These are phyloP conservation scores for Eupithecia exiguata DNA, from an alignment of 2,888 invertebrate species.

Conservation along the genomic window DNA sequence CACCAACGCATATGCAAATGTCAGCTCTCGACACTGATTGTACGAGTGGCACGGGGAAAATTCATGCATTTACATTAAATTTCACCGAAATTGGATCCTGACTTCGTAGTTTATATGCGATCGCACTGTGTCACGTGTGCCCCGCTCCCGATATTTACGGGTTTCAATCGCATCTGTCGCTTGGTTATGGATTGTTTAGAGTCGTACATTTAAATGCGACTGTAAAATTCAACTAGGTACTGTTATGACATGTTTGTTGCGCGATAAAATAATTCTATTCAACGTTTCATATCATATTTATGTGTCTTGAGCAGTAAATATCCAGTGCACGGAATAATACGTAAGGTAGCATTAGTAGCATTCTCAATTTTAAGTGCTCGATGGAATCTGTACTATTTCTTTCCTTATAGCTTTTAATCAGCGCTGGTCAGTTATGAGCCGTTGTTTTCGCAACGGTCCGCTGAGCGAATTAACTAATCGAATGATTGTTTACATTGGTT, in stretches of 20 bases:
- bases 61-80: slow-evolving; percentile 84
- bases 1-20: slow-evolving; percentile 82
- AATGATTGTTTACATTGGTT: slow-evolving; percentile 75
- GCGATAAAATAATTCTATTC: slow-evolving; percentile 27
- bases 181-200: slow-evolving; percentile 43
- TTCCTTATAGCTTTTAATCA: slow-evolving; percentile 66
- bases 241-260: slow-evolving; percentile 23
- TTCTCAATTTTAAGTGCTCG: slow-evolving; percentile 31
- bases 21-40: slow-evolving; percentile 83
- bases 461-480: slow-evolving; percentile 72
- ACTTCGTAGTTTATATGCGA: slow-evolving; percentile 74
- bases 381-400: slow-evolving; percentile 47
- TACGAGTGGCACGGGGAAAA: slow-evolving; percentile 81
- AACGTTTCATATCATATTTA: slow-evolving; percentile 2
- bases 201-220: slow-evolving; percentile 36
- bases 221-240: slow-evolving; percentile 34
- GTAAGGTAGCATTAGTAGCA: not conserved
- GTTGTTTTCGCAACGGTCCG: slow-evolving; percentile 58
- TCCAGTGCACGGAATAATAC: not conserved
- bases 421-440: slow-evolving; percentile 55
- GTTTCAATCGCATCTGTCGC: slow-evolving; percentile 75
- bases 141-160: slow-evolving; percentile 72
- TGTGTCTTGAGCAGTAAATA: slow-evolving; percentile 8
- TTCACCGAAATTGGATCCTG: slow-evolving; percentile 78
- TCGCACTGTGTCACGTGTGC: slow-evolving; percentile 69